Conservation (phyloP, 2,888 invertebrate genomes). For the Euphydryas editha region DNA sequence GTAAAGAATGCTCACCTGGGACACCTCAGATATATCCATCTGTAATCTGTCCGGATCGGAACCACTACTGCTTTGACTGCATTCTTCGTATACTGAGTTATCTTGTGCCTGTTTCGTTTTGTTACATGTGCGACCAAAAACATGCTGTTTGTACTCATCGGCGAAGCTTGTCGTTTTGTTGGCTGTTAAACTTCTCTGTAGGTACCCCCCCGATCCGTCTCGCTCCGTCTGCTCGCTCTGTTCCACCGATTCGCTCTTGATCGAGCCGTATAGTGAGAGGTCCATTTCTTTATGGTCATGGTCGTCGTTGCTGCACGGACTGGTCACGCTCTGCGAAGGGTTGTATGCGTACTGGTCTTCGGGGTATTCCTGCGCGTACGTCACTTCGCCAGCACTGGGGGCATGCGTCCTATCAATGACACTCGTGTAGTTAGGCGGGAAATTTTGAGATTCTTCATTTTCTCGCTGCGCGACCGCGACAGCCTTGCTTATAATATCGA, state of each 20-base stretch:
- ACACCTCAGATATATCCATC: constrained; percentile 86
- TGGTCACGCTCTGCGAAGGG: constrained; percentile 59
- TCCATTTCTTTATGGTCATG: constrained; percentile 79
- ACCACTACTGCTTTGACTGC: constrained; percentile 87
- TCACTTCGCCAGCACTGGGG: constrained; percentile 49
- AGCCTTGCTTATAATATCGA: constrained; percentile 80
- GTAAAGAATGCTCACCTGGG: constrained; percentile 61
- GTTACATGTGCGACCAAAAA: constrained; percentile 57
- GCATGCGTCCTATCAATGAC: constrained; percentile 66
- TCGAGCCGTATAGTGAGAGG: constrained; percentile 71
- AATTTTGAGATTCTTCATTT: constrained; percentile 74
- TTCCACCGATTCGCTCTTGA: constrained; percentile 69
- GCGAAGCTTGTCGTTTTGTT: constrained; percentile 60
- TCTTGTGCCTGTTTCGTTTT: constrained; percentile 69
- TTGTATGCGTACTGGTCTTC: constrained; percentile 71
- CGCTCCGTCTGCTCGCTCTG: constrained; percentile 54
- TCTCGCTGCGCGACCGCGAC: constrained; percentile 80
- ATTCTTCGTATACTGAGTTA: constrained; percentile 82
- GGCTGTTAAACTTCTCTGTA: constrained; percentile 56
- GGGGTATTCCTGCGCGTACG: constrained; percentile 65
- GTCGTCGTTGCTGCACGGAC: constrained; percentile 69
- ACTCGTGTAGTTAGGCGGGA: constrained; percentile 63
- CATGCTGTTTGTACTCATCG: constrained; percentile 72
- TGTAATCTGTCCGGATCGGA: constrained; percentile 90
- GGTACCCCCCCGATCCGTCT: constrained; percentile 57